Evolutionary conservation across 2,888 invertebrate genomes (phyloP).

Genomic region (Cancer borealis): DNA sequence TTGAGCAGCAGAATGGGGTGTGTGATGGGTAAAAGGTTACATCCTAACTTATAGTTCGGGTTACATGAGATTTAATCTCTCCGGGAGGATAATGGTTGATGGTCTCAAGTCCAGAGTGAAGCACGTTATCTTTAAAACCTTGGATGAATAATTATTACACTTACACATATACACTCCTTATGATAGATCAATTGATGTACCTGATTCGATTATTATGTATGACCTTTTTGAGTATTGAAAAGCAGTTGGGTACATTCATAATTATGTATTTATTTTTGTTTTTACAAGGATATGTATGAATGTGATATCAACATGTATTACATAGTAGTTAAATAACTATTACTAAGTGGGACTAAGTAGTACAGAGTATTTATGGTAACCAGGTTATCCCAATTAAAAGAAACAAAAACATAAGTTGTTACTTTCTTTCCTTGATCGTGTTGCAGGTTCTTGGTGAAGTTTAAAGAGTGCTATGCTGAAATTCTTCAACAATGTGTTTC

Average conservation of each 20-base stretch:
- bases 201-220: neutral
- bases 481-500: too few relatives aligned
- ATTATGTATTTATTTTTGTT: neutral
- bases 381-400: neutral
- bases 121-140: too few relatives aligned
- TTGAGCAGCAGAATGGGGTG: too few relatives aligned
- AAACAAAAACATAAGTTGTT: neutral
- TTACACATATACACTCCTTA: neutral
- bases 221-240: neutral
- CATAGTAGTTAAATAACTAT: neutral
- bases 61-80: too few relatives aligned
- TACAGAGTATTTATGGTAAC: slow-evolving; percentile 35
- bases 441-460: neutral
- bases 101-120: too few relatives aligned
- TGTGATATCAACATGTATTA: neutral
- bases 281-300: neutral
- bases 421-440: neutral
- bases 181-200: neutral
- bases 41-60: too few relatives aligned
- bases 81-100: too few relatives aligned
- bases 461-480: too few relatives aligned
- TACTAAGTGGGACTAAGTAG: neutral
- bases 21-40: too few relatives aligned
- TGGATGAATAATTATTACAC: too few relatives aligned
- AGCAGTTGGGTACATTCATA: neutral